Evolutionary conservation across 2,888 invertebrate species (phyloP), one percentile per base, ranked within the genome.

Genomic region (Xestia ashworthii): DNA sequence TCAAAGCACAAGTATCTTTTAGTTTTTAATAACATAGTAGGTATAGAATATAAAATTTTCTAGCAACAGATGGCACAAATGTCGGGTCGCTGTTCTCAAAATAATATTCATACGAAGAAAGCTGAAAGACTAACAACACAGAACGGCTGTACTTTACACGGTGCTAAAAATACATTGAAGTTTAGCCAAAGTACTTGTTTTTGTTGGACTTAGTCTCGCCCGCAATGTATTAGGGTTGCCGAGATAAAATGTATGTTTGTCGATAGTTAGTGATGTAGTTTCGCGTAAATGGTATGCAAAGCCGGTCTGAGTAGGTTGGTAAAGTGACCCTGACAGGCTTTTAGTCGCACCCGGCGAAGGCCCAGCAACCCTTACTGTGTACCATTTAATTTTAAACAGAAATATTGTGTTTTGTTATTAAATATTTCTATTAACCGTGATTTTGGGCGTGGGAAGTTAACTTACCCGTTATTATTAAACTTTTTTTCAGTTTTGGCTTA

Each of bases 101-200:
- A 92, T 91, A 90, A 90, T 91, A 92, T 92, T 91, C 91, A 91
- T 90, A 85, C 82, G 87, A 90, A 88, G 87, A 89, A 89, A 89
- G 81, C 85, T 86, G 79, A 84, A 88, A 87, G 81, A 80, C 64
- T 80, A 85, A 83, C 87, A 85, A 38, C 76, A 76, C 22, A 79
- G 38, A 64, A 32, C 22, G 55, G 22, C 50, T 68, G 79, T 55
- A 72, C 25, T 71, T 74, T 66, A 67, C 58, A 50, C 70, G 55
- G 22, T 74, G 74, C 85, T 80, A 48, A 50, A 58, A 55, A 74
- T 83, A 78, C 87, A 88, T 72, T 85, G 87, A 74, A 77, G 64
- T 50, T 55, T 64, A 38, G 1, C 16, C 32, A 22, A 38, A 71
- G 50, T 73, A 22, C 1, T 9, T 58, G 46, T 64, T 71, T 44